phyloP scores from a whole-genome alignment of 2,888 invertebrate genomes.

The Odontocolon sp. region DNA sequence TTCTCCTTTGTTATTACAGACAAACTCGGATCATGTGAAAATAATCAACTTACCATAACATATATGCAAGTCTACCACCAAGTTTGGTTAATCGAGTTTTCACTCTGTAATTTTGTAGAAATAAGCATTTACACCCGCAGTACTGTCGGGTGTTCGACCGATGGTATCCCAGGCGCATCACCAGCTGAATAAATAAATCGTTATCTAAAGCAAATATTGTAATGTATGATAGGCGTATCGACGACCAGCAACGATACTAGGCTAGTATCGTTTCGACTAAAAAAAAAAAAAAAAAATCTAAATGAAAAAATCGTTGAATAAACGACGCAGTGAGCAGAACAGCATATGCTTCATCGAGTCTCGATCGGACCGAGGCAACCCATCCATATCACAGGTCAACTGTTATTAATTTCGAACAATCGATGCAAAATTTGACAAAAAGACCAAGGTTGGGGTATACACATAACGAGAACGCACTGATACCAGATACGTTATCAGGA shows the following conservation, averaged over 20 bases:
- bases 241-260: not conserved
- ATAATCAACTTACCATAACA: slow-evolving; percentile 10
- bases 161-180: slow-evolving; percentile 17
- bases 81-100: slow-evolving; percentile 44
- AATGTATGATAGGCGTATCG: slow-evolving; percentile 31
- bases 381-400: slow-evolving; percentile 9
- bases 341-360: slow-evolving; percentile 13
- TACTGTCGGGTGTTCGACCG: not conserved
- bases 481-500: too few species aligned
- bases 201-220: slow-evolving; percentile 57
- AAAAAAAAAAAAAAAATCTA: slow-evolving; percentile 6
- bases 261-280: not conserved
- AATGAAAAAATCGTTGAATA: slow-evolving; percentile 31
- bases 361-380: slow-evolving; percentile 8
- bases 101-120: slow-evolving; percentile 8
- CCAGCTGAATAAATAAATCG: slow-evolving; percentile 56
- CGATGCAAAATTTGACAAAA: not conserved
- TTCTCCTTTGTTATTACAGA: slow-evolving; percentile 15
- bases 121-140: slow-evolving; percentile 9
- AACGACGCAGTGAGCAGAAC: slow-evolving; percentile 13
- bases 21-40: not conserved
- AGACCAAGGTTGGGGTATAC: too few species aligned
- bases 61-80: slow-evolving; percentile 4
- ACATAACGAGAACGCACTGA: too few species aligned
- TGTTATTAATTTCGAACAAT: slow-evolving; percentile 25